Evolutionary conservation across 2,113 vertebrate genomes (phyloP), one percentile per base, ranked within the genome.

Genomic region (Psittacara wagleri): DNA sequence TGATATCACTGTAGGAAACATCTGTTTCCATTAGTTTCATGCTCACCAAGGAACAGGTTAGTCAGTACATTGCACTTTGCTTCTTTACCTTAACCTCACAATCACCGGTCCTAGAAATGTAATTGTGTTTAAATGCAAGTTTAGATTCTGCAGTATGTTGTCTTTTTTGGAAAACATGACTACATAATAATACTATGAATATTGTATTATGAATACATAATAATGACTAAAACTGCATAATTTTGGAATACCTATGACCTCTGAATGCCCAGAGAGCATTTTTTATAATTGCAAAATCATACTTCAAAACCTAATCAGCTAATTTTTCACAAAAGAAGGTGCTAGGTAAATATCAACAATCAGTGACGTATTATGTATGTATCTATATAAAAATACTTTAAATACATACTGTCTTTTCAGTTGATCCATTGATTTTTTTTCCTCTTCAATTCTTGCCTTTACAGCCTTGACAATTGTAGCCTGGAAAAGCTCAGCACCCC

Each of bases 381-480:
- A 29, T 4, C 77, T 16, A 33, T 33, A 79, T 13, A 77, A 4
- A 81, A 5, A 79, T 64, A 9, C 97, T 98, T 98, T 63, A 67
- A 63, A 52, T 90, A 73, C 99, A 98, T 98, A 99, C 99, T 99
- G 99, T 98, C 99, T 99, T 96, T 99, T 99, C 72, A 99, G 98
- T 83, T 99, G 99, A 94, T 99, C 99, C 99, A 99, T 99, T 80
- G 99, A 99, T 93, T 98, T 99, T 70, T 99, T 98, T 97, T 99
- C 99, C 84, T 99, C 99, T 94, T 99, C 99, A 88, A 99, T 98
- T 96, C 99, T 98, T 94, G 99, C 99, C 88, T 98, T 99, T 57
- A 99, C 99, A 74, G 99, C 99, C 95, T 99, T 99, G 67, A 99
- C 99, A 82, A 99, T 99, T 31, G 99, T 99, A 94, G 99, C 99